Conservation (phyloP, 30 jellyfish, hydroid and myxozoan species). For the Cassiopea andromeda region DNA sequence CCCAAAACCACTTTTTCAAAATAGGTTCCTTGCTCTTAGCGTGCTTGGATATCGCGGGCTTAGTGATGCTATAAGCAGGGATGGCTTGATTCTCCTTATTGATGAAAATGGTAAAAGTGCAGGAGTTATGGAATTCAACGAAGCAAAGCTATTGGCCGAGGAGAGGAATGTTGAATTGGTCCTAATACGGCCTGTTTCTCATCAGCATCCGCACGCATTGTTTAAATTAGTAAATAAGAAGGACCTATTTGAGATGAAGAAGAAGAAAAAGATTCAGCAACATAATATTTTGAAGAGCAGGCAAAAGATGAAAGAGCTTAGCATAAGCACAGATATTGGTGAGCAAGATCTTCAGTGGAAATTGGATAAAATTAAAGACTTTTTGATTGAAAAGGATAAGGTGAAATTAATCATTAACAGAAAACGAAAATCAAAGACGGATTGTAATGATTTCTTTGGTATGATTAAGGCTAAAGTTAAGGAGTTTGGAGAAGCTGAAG, state of each 20-base stretch:
- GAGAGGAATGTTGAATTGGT: slow-evolving; percentile 42
- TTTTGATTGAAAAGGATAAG: slow-evolving; percentile 41
- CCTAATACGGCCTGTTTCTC: slow-evolving; percentile 49
- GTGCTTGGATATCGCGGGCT: not conserved
- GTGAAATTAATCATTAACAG: slow-evolving; percentile 43
- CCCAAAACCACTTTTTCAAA: not conserved
- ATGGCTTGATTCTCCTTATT: slow-evolving; percentile 68
- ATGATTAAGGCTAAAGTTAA: slow-evolving; percentile 4
- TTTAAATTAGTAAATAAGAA: slow-evolving; percentile 49
- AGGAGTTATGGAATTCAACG: slow-evolving; percentile 40
- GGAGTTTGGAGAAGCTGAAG: slow-evolving; percentile 56
- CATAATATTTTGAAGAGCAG: slow-evolving; percentile 11
- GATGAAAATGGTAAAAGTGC: slow-evolving; percentile 76
- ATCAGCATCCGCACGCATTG: slow-evolving; percentile 62
- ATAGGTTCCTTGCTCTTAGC: not conserved
- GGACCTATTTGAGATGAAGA: slow-evolving; percentile 33
- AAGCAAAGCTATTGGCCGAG: slow-evolving; percentile 70
- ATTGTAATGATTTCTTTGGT: slow-evolving; percentile 4
- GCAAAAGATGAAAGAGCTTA: slow-evolving; percentile 51
- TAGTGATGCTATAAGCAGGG: slow-evolving; percentile 49
- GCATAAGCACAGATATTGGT: slow-evolving; percentile 69
- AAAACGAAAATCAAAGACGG: slow-evolving; percentile 36
- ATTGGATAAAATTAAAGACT: slow-evolving; percentile 30
- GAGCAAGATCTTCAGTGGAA: slow-evolving; percentile 65
- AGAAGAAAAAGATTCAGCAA: slow-evolving; percentile 24